Evolutionary conservation across 2,797 vertebrate genomes (phyloP), one percentile per base, ranked within the genome.

Genomic region (Danio jaintianensis): DNA sequence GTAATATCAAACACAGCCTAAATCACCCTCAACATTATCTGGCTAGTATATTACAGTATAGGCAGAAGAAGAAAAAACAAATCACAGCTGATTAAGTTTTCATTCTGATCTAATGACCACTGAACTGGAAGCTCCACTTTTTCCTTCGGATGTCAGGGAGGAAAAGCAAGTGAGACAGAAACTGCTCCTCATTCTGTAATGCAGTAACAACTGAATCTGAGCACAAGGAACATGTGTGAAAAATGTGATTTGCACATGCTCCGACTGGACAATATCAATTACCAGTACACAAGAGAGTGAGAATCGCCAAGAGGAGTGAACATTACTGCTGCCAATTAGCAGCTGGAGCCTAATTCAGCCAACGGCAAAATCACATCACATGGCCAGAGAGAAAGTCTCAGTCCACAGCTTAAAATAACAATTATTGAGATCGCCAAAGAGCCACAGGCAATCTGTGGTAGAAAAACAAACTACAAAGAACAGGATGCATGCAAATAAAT

Each of bases 231-330:
- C 68, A 11, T 47, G 67, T 71, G 77, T 59, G 22, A 72, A 36
- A 29, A 59, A 80, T 64, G 15, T 79, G 56, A 79, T 62, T 38
- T 16, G 7, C 29, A 64, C 1, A 0, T 43, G 47, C 71, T 63
- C 58, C n/a, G 48, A 36, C 11, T 20, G 20, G 78, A 79, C 58
- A 63, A 36, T 64, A 80, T 38, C 56, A 73, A 80, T 80, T 55
- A 55, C 61, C 36, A 47, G 40, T 13, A 69, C 76, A 50, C 75
- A 61, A 59, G 40, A 50, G 29, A 70, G 53, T 59, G 45, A 40
- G 20, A 50, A 62, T 43, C 22, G 13, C 36, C 40, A 4, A 43
- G 18, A 38, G 16, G 18, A 20, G 40, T 45, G 50, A 42, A 40
- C 56, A 71, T 36, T 56, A 64, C 22, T 56, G 50, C 48, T 63